These are phyloP conservation scores for Candidula unifasciata DNA, from an alignment of 2,888 invertebrate species.

Conservation along the genomic window DNA sequence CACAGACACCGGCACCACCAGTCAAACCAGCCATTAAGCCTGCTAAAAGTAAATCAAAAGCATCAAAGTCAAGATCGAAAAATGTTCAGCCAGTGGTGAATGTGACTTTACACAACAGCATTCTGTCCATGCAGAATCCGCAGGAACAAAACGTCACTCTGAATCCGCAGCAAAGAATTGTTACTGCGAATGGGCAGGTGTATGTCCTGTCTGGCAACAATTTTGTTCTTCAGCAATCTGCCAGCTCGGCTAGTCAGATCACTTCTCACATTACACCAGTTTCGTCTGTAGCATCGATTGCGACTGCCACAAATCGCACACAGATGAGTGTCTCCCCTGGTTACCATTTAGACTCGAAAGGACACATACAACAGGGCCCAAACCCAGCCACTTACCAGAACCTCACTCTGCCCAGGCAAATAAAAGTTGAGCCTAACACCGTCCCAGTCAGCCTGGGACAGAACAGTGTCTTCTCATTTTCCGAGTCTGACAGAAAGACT, in stretches of 20 bases:
- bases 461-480: not conserved
- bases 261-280: slow-evolving; percentile 27
- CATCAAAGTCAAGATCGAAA: slow-evolving; percentile 27
- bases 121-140: slow-evolving; percentile 14
- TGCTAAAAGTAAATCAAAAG: slow-evolving; percentile 37
- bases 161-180: slow-evolving; percentile 35
- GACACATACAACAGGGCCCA: not conserved
- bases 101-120: slow-evolving; percentile 30
- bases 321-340: slow-evolving; percentile 10
- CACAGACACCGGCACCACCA: slow-evolving; percentile 22
- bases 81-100: slow-evolving; percentile 11
- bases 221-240: slow-evolving; percentile 33
- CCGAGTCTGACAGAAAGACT: slow-evolving; percentile 5
- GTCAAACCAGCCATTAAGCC: slow-evolving; percentile 28
- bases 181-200: slow-evolving; percentile 42
- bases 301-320: not conserved
- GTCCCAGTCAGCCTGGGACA: slow-evolving; percentile 1
- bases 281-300: not conserved
- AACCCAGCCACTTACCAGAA: not conserved
- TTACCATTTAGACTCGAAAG: not conserved
- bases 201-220: slow-evolving; percentile 46
- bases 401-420: not conserved
- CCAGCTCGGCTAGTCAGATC: slow-evolving; percentile 14
- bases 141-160: slow-evolving; percentile 44
- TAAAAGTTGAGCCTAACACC: slow-evolving; percentile 3